Base-by-base conservation (phyloP, 2,797 vertebrate genomes). In the Craterocephalus amniculus region DNA sequence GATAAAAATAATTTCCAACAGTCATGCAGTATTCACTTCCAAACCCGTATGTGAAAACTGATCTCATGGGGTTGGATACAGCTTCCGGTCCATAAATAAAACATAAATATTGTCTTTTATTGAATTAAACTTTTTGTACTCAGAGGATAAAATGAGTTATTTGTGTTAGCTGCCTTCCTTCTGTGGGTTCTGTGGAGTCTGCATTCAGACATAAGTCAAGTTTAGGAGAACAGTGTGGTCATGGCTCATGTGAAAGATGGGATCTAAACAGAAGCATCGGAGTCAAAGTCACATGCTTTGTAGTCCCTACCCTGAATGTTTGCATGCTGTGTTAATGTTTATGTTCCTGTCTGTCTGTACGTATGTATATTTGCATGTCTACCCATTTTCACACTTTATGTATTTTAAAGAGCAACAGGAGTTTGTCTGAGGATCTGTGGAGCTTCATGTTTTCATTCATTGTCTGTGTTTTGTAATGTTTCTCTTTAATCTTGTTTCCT, bases 351-450 rank as follows among this genome's bases (percentile, higher is more conserved):
- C 7, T 27, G 9, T 70, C 8, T 34, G 32, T 34, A 8, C 9
- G 32, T 70, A 34, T 34, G 32, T 34, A 8, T 5, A 8, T 75
- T 35, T 76, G 83, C 83, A 81, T 78, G 79, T 4, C 8, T 22
- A 51, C 29, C 16, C 62, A 4, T 51, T 52, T 45, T 48, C 26
- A 27, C n/a, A 38, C 43, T 24, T 63, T 34, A 2, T 45, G 40
- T 20, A 3, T n/a, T n/a, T 45, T 20, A 20, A 8, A 0, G 40
- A 45, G 18, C 40, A 49, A 24, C 0, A 24, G 20, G 22, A 49
- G 4, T 27, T 26, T 52, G 49, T 26, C 49, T 27, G 11, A 13
- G n/a, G 22, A 6, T n/a, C 43, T 45, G 43, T n/a, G 7, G 43
- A 45, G 43, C 43, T 45, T 45, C 43, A n/a, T 20, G 20, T 45